Base-by-base conservation (phyloP, 1,140 invertebrate genomes). In the Ectropis grisescens region DNA sequence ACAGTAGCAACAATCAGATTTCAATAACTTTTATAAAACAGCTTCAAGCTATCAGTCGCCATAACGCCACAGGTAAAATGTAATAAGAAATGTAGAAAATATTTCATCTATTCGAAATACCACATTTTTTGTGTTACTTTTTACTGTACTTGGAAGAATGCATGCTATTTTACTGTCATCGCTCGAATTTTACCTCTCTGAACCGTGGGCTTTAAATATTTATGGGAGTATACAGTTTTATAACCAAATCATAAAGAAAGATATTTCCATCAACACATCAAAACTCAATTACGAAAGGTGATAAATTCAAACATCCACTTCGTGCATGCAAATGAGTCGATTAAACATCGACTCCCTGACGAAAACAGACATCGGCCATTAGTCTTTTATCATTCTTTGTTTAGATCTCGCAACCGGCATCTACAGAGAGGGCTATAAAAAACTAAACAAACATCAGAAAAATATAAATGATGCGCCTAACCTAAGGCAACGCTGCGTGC, bases 391-490 rank as follows among this genome's bases (percentile, higher is more conserved):
- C 60, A 61, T 74, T 67, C 64, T 71, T 76, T 76, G 71, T 75
- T 76, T 75, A 58, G 49, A 64, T 61, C 56, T 66, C 52, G 39
- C 58, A 61, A 59, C 57, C 58, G 64, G 54, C 58, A 53, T 68
- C 58, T 51, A 65, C 57, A 66, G 50, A 54, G 54, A 55, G 56
- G 35, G 41, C 47, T 38, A 54, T 64, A 69, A 78, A 76, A 54
- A 75, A 72, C 55, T 67, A 72, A 66, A 61, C 66, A 80, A 75
- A 80, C 66, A 69, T 76, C 50, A 66, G 56, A 64, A 70, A 72
- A 75, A 78, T 75, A 80, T 78, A 74, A 78, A 80, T 75, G 68
- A 76, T 75, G 64, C 60, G 52, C 48, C 68, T 75, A 75, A 76
- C 67, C 51, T 57, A 58, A 62, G 57, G 61, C 70, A 68, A 64